These are phyloP conservation scores for Aphis gossypii DNA, from an alignment of 1,140 invertebrate species.

Conservation along the genomic window DNA sequence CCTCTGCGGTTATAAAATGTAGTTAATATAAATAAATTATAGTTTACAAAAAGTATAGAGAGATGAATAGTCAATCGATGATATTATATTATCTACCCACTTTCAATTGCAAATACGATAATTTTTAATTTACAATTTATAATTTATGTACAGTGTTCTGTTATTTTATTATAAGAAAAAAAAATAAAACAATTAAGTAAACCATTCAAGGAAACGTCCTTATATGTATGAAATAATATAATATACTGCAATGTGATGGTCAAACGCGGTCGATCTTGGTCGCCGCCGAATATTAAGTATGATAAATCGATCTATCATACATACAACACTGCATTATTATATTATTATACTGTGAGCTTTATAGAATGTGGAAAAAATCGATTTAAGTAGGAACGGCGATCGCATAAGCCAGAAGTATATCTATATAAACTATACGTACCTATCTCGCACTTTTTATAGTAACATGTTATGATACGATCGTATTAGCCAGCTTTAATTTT, in stretches of 20 bases:
- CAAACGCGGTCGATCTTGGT: conserved; percentile 10
- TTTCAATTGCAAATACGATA: neutral
- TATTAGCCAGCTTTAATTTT: neutral
- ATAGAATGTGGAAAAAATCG: neutral
- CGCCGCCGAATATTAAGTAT: neutral
- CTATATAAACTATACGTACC: neutral
- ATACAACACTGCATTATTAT: neutral
- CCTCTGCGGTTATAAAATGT: too few species aligned
- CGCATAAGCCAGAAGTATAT: neutral
- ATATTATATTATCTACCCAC: neutral
- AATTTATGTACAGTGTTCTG: neutral
- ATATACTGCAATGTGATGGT: neutral
- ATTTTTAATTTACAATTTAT: neutral
- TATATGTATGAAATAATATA: neutral
- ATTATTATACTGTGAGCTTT: neutral
- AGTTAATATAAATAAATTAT: too few species aligned
- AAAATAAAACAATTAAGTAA: neutral
- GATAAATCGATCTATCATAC: neutral
- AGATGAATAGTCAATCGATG: neutral
- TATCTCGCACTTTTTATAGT: neutral
- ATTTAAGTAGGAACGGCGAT: neutral
- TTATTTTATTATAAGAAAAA: neutral
- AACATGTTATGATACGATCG: neutral
- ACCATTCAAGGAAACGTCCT: conserved; percentile 27
- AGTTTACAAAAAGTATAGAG: neutral